These are phyloP conservation scores for Sitodiplosis mosellana DNA, from an alignment of 1,140 invertebrate genomes.

Conservation along the genomic window DNA sequence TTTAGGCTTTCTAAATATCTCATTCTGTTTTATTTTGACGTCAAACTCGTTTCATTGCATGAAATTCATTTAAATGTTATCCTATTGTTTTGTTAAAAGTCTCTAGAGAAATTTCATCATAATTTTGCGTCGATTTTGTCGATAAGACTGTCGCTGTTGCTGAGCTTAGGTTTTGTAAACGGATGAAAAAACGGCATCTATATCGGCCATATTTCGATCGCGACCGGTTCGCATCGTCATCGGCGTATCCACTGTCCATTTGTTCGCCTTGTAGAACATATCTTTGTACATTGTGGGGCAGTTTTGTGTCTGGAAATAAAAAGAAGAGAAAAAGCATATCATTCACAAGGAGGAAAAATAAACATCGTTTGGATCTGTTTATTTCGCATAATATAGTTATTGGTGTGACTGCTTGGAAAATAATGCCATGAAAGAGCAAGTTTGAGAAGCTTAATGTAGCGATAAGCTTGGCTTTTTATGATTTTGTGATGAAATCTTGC, in stretches of 20 bases:
- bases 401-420: background rate
- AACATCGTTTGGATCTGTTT: too few species aligned
- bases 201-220: background rate
- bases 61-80: too few species aligned
- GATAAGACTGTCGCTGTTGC: background rate
- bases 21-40: too few species aligned
- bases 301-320: conserved; percentile 34
- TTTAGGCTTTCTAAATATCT: too few species aligned
- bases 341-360: conserved; percentile 3
- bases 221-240: background rate
- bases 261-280: conserved; percentile 34
- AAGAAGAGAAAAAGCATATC: conserved; percentile 6
- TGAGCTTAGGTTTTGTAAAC: conserved; percentile 1
- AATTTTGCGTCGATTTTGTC: background rate
- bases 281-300: conserved; percentile 53
- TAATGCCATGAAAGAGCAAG: background rate
- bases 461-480: too few species aligned
- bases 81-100: background rate
- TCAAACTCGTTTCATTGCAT: too few species aligned
- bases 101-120: background rate
- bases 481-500: too few species aligned
- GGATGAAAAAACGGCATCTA: background rate
- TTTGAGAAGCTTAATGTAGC: background rate
- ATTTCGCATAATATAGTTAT: background rate
- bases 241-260: background rate